These are phyloP conservation scores for Columba livia DNA, from an alignment of 2,113 vertebrate genomes.

Conservation along the genomic window DNA sequence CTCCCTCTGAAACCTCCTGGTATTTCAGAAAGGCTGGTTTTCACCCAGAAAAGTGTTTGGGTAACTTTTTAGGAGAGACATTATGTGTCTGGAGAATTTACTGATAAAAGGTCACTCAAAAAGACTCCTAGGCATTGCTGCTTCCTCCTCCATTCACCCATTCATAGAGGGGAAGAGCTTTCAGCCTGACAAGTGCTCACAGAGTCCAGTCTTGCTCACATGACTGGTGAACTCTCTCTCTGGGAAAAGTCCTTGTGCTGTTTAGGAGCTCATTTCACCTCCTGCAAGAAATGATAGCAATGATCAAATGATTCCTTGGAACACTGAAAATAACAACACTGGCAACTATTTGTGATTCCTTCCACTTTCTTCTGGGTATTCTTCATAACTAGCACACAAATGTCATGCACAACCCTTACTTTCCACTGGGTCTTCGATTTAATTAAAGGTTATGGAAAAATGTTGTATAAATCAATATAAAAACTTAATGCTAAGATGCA, in stretches of 20 bases:
- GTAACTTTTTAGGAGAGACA: background rate
- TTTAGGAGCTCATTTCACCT: background rate
- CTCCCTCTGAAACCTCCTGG: background rate
- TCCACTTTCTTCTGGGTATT: background rate
- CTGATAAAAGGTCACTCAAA: background rate
- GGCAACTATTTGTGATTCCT: background rate
- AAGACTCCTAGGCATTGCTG: background rate
- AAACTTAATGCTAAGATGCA: background rate
- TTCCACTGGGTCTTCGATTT: background rate
- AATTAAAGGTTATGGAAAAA: background rate
- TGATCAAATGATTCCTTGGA: background rate
- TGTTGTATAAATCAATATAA: background rate
- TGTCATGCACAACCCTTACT: background rate
- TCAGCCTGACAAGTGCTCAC: rapidly evolving
- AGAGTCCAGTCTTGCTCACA: rapidly evolving
- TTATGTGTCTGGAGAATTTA: background rate
- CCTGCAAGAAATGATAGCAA: background rate
- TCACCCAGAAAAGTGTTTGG: background rate
- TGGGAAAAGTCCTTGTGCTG: background rate
- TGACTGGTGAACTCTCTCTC: background rate
- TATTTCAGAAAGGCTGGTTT: background rate
- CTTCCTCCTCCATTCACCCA: background rate
- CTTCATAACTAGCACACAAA: background rate
- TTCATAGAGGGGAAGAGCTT: background rate
- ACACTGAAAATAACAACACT: background rate